phyloP scores from a whole-genome alignment of 2,113 vertebrate species.

The Indicator indicator region DNA sequence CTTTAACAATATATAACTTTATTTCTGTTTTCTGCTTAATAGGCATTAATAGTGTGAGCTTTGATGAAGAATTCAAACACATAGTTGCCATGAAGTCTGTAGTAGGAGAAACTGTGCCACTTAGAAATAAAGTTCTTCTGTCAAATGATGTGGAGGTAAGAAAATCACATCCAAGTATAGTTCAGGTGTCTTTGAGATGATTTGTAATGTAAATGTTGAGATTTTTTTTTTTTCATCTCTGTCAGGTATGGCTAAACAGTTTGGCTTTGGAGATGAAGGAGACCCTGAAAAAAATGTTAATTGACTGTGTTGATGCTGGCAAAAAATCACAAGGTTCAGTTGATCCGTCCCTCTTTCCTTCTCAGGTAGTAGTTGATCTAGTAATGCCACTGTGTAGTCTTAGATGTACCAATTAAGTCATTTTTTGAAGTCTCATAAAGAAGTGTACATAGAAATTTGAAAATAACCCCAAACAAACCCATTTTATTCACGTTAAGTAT shows the following conservation, averaged over 20 bases:
- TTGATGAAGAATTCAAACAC: conserved; percentile 88
- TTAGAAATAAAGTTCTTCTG: conserved; percentile 87
- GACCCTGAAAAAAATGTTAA: conserved; percentile 88
- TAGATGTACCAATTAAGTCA: neutral
- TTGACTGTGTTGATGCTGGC: conserved; percentile 86
- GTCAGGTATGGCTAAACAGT: conserved; percentile 88
- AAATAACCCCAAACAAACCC: neutral
- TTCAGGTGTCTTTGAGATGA: neutral
- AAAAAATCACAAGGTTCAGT: conserved; percentile 81
- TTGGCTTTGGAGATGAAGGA: conserved; percentile 94
- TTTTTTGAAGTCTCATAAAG: neutral
- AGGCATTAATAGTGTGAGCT: conserved; percentile 94
- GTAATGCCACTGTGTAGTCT: neutral
- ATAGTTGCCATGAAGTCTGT: conserved; percentile 94
- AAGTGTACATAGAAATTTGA: neutral
- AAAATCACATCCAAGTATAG: neutral
- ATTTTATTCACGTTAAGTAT: neutral
- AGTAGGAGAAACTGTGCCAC: conserved; percentile 91
- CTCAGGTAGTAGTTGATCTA: conserved; percentile 83
- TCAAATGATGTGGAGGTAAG: conserved; percentile 93
- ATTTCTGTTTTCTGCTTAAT: conserved; percentile 29
- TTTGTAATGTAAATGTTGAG: neutral
- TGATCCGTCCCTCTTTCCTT: conserved; percentile 90
- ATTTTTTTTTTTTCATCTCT: conserved; percentile 6
- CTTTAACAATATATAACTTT: neutral